Evolutionary conservation across 2,113 vertebrate species (phyloP).

Genomic region (Bujurquina vittata): DNA sequence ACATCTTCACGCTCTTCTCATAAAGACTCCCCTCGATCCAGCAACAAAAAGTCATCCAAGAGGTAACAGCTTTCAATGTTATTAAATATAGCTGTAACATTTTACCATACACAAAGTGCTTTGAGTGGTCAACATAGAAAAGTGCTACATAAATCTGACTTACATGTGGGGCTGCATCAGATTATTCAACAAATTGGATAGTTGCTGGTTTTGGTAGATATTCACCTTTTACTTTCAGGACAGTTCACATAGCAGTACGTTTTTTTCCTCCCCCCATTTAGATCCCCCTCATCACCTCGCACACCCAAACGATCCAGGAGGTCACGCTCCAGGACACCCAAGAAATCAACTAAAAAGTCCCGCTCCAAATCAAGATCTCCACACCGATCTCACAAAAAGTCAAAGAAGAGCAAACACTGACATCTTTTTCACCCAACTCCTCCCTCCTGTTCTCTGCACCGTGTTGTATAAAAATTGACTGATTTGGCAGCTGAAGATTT

Average conservation of each 20-base stretch:
- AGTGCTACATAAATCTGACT: neutral
- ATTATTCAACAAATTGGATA: neutral
- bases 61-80: slow-evolving; percentile 74
- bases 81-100: neutral
- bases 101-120: neutral
- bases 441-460: slow-evolving; percentile 70
- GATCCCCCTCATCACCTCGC: slow-evolving; percentile 93
- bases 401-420: slow-evolving; percentile 99
- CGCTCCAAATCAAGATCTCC: slow-evolving; percentile 96
- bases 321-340: slow-evolving; percentile 94
- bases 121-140: neutral
- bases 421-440: slow-evolving; percentile 37
- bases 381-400: slow-evolving; percentile 99
- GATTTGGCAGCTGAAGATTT: slow-evolving; percentile 86
- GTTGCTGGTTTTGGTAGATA: neutral
- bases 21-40: slow-evolving; percentile 94
- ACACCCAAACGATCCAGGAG: slow-evolving; percentile 95
- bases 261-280: slow-evolving; percentile 50
- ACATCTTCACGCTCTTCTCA: slow-evolving; percentile 88
- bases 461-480: slow-evolving; percentile 80
- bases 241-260: neutral
- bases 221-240: neutral
- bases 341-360: slow-evolving; percentile 97
- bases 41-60: slow-evolving; percentile 92
- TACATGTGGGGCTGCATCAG: neutral